Percentiles rank a stretch among this genome's conserved stretches.
Evolutionary conservation across 2,888 invertebrate genomes (phyloP).

Genomic region (Aporophyla lueneburgensis): DNA sequence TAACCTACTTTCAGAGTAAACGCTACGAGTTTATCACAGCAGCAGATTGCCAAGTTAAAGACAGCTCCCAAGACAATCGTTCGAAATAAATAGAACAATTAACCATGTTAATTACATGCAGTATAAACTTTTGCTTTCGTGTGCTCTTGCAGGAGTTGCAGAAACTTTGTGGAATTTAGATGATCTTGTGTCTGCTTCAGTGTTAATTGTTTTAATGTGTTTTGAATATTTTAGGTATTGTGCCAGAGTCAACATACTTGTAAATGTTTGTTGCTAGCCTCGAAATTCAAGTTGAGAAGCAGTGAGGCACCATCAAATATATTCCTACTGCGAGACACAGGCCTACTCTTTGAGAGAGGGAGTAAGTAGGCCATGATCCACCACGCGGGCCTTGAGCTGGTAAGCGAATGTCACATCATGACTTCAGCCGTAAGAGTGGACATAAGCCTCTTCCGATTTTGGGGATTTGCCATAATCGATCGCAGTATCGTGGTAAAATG

Average conservation of each 20-base stretch:
- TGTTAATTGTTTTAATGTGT: constrained; percentile 5
- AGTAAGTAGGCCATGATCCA: no score
- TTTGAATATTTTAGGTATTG: neutral
- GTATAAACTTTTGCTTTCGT: constrained; percentile 17
- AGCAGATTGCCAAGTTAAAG: constrained; percentile 26
- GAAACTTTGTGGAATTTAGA: neutral
- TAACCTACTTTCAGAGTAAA: constrained; percentile 37
- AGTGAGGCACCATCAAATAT: neutral
- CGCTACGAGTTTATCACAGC: constrained; percentile 25
- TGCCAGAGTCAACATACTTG: neutral
- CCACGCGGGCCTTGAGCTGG: no score
- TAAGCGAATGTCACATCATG: no score
- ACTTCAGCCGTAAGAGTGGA: no score
- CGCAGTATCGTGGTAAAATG: no score
- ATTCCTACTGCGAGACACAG: no score
- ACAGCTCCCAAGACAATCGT: constrained; percentile 33
- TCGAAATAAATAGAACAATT: constrained; percentile 15
- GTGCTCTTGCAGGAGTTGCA: neutral
- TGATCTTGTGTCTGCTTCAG: neutral
- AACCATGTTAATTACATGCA: no score
- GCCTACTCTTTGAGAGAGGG: no score
- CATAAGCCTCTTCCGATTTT: no score
- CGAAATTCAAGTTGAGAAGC: neutral
- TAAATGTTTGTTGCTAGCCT: neutral
- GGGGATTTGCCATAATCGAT: no score